phyloP scores from a whole-genome alignment of 2,113 vertebrate species.

The Chrysemys picta region DNA sequence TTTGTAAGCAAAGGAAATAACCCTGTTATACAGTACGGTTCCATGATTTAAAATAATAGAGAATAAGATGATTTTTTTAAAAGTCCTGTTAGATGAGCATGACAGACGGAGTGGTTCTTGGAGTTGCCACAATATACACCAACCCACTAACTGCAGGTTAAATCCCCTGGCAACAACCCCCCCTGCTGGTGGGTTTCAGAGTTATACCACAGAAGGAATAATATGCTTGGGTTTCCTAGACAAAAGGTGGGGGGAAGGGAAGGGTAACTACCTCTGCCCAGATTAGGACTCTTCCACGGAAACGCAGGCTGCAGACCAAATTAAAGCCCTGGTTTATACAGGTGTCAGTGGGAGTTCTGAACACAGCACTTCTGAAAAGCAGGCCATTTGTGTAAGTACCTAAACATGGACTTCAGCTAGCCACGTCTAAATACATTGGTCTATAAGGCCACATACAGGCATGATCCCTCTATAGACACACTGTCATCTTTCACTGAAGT shows the following conservation, averaged over 20 bases:
- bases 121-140: not conserved
- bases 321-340: not conserved
- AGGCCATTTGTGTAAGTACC: fast-evolving
- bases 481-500: not conserved
- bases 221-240: not conserved
- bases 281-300: not conserved
- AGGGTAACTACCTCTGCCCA: not conserved
- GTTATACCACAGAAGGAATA: not conserved
- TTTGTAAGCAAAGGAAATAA: not conserved
- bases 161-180: not conserved
- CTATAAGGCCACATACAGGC: fast-evolving
- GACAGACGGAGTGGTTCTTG: not conserved
- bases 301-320: not conserved
- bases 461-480: not conserved
- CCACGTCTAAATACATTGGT: not conserved
- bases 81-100: not conserved
- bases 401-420: not conserved
- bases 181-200: not conserved
- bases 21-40: not conserved
- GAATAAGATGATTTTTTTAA: not conserved
- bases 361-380: not conserved
- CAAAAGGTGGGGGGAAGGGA: not conserved
- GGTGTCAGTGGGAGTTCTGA: not conserved
- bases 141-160: not conserved
- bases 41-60: not conserved